Conservation (phyloP, 2,888 invertebrate genomes). For the Drosophila vallismaia region DNA sequence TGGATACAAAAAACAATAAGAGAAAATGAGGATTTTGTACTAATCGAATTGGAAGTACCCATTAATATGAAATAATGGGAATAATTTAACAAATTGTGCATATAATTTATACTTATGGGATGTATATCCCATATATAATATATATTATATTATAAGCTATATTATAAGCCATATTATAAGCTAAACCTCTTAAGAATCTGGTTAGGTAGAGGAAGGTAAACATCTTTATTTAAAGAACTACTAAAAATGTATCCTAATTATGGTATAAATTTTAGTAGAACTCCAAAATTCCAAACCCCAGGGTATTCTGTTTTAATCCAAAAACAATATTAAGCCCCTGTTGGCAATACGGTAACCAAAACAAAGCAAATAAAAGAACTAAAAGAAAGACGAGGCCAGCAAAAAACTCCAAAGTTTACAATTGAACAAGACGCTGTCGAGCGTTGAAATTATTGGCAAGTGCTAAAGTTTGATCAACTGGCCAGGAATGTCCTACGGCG, state of each 20-base stretch:
- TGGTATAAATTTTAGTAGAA: not conserved
- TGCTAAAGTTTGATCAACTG: constrained; percentile 72
- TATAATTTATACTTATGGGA: not conserved
- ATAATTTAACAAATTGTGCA: no score
- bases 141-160: no score
- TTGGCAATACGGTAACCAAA: constrained; percentile 41
- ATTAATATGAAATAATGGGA: not conserved
- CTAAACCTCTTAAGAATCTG: not conserved
- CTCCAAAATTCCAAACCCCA: not conserved
- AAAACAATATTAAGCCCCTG: constrained; percentile 43
- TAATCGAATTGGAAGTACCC: not conserved
- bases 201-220: no score
- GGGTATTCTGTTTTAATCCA: constrained; percentile 25
- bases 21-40: not conserved
- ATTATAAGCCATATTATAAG: not conserved
- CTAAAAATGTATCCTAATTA: no score
- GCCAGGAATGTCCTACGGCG: constrained; percentile 47
- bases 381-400: constrained; percentile 11
- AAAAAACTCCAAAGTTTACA: constrained; percentile 60
- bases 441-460: constrained; percentile 75
- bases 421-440: constrained; percentile 66
- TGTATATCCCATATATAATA: no score
- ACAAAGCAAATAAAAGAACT: constrained; percentile 8
- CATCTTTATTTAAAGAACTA: no score
- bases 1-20: constrained; percentile 2